Percentiles rank a stretch among this genome's conserved stretches.
Conservation (phyloP, 2,888 invertebrate genomes). For the Drosophila parthenogenetica region DNA sequence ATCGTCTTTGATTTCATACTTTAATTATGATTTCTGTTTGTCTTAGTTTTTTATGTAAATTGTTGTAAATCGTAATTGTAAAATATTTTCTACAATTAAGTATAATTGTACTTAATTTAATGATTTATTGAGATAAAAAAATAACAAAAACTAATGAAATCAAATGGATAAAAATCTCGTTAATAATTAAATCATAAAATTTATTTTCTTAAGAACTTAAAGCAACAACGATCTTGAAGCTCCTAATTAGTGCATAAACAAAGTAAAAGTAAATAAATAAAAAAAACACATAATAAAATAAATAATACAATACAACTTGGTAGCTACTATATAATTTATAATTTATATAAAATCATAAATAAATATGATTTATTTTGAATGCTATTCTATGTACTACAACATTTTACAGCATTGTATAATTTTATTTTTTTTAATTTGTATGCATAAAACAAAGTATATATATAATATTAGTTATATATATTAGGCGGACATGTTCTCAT, state of each 20-base stretch:
- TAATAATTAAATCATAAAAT: slow-evolving; percentile 61
- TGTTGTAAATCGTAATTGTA: slow-evolving; percentile 76
- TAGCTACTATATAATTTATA: slow-evolving; percentile 74
- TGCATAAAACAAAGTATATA: slow-evolving; percentile 32
- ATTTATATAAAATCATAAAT: slow-evolving; percentile 48
- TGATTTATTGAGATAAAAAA: slow-evolving; percentile 47
- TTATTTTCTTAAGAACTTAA: slow-evolving; percentile 72
- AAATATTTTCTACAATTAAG: slow-evolving; percentile 70
- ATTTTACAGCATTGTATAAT: slow-evolving; percentile 49
- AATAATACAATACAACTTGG: slow-evolving; percentile 63
- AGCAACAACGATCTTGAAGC: slow-evolving; percentile 81
- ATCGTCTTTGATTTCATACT: slow-evolving; percentile 26
- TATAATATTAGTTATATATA: slow-evolving; percentile 29
- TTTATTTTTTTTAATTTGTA: slow-evolving; percentile 47
- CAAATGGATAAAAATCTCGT: slow-evolving; percentile 58
- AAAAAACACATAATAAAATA: slow-evolving; percentile 26
- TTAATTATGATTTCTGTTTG: slow-evolving; percentile 42
- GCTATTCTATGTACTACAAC: slow-evolving; percentile 54
- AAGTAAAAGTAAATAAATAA: slow-evolving; percentile 61
- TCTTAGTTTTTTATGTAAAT: slow-evolving; percentile 73
- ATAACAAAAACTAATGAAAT: neutral
- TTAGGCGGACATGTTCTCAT: slow-evolving; percentile 11
- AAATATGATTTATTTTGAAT: slow-evolving; percentile 49
- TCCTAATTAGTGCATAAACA: slow-evolving; percentile 78
- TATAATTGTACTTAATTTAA: slow-evolving; percentile 80